These are phyloP conservation scores for Artibeus jamaicensis DNA, from an alignment of 2,797 vertebrate genomes.

Conservation along the genomic window DNA sequence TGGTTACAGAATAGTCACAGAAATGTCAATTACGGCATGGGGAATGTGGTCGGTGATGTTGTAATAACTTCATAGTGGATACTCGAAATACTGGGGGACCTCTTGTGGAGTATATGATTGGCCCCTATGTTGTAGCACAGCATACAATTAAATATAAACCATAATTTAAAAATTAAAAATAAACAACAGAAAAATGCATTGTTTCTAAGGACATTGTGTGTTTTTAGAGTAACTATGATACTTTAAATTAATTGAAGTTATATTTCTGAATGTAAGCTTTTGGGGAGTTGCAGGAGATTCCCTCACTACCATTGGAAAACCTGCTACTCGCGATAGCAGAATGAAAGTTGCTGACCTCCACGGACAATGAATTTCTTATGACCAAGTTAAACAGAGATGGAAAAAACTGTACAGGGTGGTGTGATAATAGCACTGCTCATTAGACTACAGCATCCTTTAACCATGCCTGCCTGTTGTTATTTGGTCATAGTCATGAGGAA, in stretches of 20 bases:
- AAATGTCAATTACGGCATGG: not conserved
- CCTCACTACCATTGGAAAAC: not conserved
- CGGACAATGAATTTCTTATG: not conserved
- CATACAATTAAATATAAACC: not conserved
- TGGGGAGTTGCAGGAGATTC: not conserved
- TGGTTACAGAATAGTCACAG: not conserved
- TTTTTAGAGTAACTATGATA: not conserved
- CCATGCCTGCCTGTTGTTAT: not conserved
- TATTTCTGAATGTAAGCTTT: not conserved
- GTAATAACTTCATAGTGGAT: not conserved
- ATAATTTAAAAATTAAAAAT: not conserved
- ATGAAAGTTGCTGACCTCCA: not conserved
- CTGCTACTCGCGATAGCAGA: not conserved
- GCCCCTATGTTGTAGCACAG: not conserved
- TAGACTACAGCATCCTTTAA: not conserved
- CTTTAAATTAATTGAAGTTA: not conserved
- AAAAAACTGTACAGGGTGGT: not conserved
- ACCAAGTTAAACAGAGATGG: not conserved
- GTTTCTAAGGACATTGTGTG: not conserved
- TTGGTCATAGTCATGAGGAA: not conserved
- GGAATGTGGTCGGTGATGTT: not conserved
- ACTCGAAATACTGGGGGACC: not conserved
- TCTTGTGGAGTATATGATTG: not conserved
- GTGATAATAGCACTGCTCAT: not conserved
- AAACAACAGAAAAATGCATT: not conserved